These are phyloP conservation scores for Triplophysa rosa DNA, from an alignment of 2,113 vertebrate genomes.

Conservation along the genomic window DNA sequence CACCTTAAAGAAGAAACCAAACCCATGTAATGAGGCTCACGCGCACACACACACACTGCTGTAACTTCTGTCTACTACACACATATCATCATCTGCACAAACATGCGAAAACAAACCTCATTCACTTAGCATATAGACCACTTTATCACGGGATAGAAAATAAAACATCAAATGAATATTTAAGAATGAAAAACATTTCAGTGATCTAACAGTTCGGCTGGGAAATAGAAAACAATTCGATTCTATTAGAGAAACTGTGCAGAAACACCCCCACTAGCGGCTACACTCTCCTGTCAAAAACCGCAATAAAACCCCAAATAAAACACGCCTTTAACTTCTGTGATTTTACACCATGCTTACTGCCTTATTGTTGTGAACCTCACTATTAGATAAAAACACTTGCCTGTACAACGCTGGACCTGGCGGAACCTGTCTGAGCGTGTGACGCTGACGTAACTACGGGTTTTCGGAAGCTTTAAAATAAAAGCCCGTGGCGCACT, in stretches of 20 bases:
- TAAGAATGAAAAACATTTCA: background rate
- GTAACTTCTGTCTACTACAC: background rate
- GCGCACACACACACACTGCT: background rate
- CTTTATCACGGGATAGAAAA: too few species aligned
- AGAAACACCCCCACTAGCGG: background rate
- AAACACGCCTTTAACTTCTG: too few species aligned
- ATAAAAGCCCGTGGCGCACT: background rate
- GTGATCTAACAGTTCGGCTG: background rate
- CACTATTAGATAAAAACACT: background rate
- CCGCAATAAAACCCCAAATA: too few species aligned
- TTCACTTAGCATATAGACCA: too few species aligned
- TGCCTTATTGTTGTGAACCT: background rate
- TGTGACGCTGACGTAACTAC: background rate
- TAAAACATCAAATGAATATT: too few species aligned
- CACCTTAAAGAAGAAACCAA: constrained; percentile 14
- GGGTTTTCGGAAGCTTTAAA: constrained; percentile 25
- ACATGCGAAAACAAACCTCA: too few species aligned
- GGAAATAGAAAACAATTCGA: background rate
- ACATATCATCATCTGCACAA: background rate
- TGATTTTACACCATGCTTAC: background rate
- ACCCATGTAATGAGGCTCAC: background rate
- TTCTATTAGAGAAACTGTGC: background rate
- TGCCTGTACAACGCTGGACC: constrained; percentile 3
- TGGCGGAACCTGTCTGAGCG: background rate
- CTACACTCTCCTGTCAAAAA: background rate